phyloP scores from a whole-genome alignment of 2,113 vertebrate genomes.

The Petrocephalus microphthalmus region DNA sequence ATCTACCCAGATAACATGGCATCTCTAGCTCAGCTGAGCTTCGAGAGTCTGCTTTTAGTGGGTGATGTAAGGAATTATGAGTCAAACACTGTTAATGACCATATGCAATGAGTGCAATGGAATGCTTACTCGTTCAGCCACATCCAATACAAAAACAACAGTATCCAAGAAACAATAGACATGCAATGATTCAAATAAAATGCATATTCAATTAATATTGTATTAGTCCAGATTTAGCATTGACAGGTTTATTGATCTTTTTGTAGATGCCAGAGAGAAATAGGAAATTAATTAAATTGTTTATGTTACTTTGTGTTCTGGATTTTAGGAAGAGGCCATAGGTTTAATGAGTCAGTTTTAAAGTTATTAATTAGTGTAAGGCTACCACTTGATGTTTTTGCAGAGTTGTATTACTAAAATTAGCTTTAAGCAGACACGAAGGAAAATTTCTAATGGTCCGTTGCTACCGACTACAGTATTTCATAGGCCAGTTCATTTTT shows the following conservation, averaged over 20 bases:
- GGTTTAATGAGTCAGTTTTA: not conserved
- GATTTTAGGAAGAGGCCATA: not conserved
- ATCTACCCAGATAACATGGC: constrained; percentile 25
- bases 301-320: not conserved
- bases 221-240: not conserved
- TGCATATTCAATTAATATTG: not conserved
- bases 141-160: not conserved
- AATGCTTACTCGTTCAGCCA: not conserved
- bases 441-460: not conserved
- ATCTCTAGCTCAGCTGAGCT: constrained; percentile 29
- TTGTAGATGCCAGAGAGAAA: not conserved
- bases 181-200: not conserved
- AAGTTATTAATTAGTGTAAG: not conserved
- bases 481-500: not conserved
- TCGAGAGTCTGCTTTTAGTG: constrained; percentile 25
- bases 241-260: not conserved
- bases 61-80: not conserved
- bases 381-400: not conserved
- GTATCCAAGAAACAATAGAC: not conserved
- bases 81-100: not conserved
- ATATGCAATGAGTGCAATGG: not conserved
- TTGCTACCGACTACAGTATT: not conserved
- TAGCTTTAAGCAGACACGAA: not conserved
- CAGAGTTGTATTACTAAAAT: not conserved
- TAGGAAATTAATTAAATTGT: not conserved